Conservation (phyloP, 2,113 vertebrate genomes). For the Platycercus adscitus region DNA sequence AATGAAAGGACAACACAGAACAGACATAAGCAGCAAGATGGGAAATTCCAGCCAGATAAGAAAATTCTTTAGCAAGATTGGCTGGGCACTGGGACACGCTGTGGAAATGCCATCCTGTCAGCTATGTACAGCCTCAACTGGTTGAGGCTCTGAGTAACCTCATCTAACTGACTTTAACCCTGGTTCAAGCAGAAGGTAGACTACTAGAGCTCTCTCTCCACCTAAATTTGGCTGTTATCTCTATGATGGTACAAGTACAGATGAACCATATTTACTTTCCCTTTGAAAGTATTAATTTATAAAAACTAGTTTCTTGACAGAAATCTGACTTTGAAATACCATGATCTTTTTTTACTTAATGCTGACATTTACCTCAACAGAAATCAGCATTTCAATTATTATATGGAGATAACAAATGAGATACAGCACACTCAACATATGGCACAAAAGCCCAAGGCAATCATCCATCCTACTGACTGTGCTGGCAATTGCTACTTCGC, state of each 20-base stretch:
- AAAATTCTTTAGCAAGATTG: background rate
- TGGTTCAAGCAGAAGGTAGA: background rate
- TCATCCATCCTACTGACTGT: background rate
- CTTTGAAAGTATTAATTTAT: background rate
- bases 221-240: background rate
- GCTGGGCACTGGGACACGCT: background rate
- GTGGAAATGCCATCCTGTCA: background rate
- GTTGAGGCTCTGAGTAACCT: background rate
- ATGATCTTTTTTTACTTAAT: background rate
- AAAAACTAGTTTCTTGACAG: background rate
- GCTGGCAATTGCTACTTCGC: background rate
- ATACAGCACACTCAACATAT: slow-evolving; percentile 17
- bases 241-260: background rate
- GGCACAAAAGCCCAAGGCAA: slow-evolving; percentile 30
- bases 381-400: background rate
- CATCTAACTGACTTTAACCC: background rate
- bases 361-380: slow-evolving; percentile 28
- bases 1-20: background rate
- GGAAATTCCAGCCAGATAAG: background rate
- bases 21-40: background rate
- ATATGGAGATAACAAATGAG: background rate
- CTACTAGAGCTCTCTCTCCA: background rate
- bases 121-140: background rate
- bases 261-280: background rate
- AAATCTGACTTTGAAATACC: background rate